Evolutionary conservation across 2,113 vertebrate species (phyloP).

Genomic region (Euleptes europaea): DNA sequence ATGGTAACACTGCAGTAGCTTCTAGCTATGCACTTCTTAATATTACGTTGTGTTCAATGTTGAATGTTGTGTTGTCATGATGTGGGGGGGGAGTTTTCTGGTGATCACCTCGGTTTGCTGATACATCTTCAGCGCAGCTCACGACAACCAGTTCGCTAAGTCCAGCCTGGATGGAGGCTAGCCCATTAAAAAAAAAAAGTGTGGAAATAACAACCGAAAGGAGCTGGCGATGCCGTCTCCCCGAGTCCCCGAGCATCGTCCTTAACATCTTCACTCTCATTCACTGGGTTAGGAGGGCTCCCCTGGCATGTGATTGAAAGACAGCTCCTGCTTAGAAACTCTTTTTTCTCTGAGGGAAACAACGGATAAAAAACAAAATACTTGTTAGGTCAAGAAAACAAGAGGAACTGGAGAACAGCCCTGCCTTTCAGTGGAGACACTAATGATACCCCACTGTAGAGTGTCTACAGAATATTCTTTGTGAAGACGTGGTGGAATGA

Average conservation of each 20-base stretch:
- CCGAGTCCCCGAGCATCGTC: background rate
- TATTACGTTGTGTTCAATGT: no score
- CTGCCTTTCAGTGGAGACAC: background rate
- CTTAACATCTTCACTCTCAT: background rate
- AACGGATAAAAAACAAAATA: background rate
- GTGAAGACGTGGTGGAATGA: background rate
- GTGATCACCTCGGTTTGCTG: background rate
- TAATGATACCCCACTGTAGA: background rate
- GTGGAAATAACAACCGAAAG: background rate
- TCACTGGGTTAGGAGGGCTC: background rate
- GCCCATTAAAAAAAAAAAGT: conserved; percentile 7
- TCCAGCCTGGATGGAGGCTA: background rate
- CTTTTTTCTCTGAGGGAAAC: background rate
- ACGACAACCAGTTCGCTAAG: background rate
- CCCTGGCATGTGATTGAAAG: conserved; percentile 5
- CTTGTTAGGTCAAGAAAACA: conserved; percentile 11
- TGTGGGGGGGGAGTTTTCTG: background rate
- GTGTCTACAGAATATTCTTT: background rate
- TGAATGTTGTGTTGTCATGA: background rate
- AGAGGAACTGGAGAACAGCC: background rate
- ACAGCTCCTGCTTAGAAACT: background rate
- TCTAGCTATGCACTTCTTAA: background rate
- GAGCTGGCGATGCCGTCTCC: background rate
- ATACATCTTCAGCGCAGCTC: background rate
- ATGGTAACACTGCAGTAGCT: background rate